Conservation (phyloP, 1,140 invertebrate genomes). For the Zophobas morio region DNA sequence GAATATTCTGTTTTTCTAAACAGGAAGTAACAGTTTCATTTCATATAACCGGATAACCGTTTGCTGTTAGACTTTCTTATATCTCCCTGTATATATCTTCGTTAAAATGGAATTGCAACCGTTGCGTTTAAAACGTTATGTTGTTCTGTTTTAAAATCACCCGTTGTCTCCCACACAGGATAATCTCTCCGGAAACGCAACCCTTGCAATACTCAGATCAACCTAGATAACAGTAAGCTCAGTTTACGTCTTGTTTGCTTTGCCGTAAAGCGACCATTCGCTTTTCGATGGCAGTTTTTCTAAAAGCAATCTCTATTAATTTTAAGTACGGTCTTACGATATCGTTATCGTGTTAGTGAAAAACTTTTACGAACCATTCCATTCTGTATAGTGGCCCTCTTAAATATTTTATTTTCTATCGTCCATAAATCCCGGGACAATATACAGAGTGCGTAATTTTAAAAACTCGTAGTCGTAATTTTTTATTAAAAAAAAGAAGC, state of each 20-base stretch:
- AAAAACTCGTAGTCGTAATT: background rate
- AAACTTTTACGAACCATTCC: constrained; percentile 21
- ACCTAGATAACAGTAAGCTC: background rate
- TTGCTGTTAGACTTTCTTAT: too few relatives aligned
- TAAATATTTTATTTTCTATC: constrained; percentile 26
- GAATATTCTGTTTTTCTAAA: too few relatives aligned
- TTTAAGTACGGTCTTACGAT: constrained; percentile 19
- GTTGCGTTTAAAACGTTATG: too few relatives aligned
- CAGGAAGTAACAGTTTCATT: too few relatives aligned
- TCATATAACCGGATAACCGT: too few relatives aligned
- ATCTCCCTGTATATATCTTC: too few relatives aligned
- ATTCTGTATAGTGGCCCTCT: background rate
- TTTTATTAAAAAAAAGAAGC: background rate
- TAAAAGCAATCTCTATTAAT: constrained; percentile 15
- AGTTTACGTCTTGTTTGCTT: background rate
- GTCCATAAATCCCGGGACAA: constrained; percentile 18
- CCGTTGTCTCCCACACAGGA: too few relatives aligned
- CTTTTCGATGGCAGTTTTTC: background rate
- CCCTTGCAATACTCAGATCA: background rate
- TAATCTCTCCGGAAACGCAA: too few relatives aligned
- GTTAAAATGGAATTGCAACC: too few relatives aligned
- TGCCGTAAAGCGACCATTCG: background rate
- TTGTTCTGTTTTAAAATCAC: too few relatives aligned
- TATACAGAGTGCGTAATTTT: constrained; percentile 17
- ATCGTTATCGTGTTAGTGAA: constrained; percentile 11